Conservation (phyloP, 2,113 vertebrate genomes). For the Kryptolebias marmoratus region DNA sequence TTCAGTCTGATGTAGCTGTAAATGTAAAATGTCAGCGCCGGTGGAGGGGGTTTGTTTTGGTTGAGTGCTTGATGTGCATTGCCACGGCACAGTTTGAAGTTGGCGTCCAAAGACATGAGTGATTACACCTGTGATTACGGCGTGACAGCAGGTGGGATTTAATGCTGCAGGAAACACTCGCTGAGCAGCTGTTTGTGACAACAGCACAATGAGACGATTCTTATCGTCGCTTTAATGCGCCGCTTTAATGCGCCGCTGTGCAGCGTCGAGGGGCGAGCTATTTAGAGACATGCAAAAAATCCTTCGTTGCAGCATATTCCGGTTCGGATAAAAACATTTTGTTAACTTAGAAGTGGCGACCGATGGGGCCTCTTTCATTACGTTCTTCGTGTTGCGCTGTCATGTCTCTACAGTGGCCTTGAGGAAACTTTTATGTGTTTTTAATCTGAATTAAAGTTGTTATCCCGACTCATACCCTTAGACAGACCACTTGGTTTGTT, state of each 20-base stretch:
- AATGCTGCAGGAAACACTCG: background rate
- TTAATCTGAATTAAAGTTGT: no score
- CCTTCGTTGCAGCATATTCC: background rate
- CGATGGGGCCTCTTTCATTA: no score
- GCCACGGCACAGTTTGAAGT: conserved; percentile 1
- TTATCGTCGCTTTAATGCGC: background rate
- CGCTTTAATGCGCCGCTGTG: background rate
- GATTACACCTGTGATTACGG: background rate
- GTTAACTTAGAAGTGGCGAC: no score
- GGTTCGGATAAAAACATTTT: background rate
- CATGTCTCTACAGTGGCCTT: background rate
- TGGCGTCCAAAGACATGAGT: background rate
- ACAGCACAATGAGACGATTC: background rate
- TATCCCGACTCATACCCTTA: no score
- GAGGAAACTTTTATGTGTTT: no score
- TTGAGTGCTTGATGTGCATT: background rate
- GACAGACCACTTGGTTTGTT: no score
- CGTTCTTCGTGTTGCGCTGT: no score
- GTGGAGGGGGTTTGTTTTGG: background rate
- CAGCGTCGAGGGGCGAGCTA: background rate
- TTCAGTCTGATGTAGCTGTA: background rate
- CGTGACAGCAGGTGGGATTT: background rate
- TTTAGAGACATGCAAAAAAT: background rate
- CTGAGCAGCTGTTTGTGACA: background rate
- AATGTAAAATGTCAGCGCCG: conserved; percentile 4